These are phyloP conservation scores for Etheostoma cragini DNA, from an alignment of 2,113 vertebrate genomes.

Conservation along the genomic window DNA sequence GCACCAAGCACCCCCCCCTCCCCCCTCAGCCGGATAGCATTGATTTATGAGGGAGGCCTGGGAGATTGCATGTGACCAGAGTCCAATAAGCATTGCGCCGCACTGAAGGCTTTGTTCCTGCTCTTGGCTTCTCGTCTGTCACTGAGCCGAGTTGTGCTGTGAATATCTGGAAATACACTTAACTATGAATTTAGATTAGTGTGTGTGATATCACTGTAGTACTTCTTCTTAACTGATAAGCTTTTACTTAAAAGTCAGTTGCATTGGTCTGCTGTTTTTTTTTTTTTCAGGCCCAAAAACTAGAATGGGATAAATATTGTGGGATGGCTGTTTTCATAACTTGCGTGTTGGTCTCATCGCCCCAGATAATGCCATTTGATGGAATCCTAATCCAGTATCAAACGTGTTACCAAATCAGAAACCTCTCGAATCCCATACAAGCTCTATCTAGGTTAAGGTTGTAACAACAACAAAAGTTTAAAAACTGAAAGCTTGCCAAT, in stretches of 20 bases:
- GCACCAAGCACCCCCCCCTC: slow-evolving; percentile 34
- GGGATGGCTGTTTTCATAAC: background rate
- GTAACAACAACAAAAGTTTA: background rate
- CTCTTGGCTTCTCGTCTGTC: slow-evolving; percentile 29
- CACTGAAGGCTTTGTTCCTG: slow-evolving; percentile 39
- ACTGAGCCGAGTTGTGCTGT: slow-evolving; percentile 16
- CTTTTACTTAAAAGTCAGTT: slow-evolving; percentile 28
- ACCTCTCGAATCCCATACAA: background rate
- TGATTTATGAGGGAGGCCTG: slow-evolving; percentile 71
- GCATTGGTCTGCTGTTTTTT: background rate
- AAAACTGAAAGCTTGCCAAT: background rate
- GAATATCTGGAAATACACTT: slow-evolving; percentile 33
- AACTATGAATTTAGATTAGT: slow-evolving; percentile 41
- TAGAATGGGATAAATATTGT: background rate
- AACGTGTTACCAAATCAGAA: background rate
- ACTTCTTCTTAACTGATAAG: slow-evolving; percentile 17
- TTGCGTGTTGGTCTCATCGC: background rate
- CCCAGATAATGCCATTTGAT: background rate
- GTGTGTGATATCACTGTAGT: slow-evolving; percentile 36
- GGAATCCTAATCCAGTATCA: background rate
- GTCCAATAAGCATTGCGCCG: slow-evolving; percentile 32
- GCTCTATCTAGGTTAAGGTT: background rate
- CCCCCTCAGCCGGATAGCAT: slow-evolving; percentile 51
- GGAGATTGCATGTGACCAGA: slow-evolving; percentile 49
- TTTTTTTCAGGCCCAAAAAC: background rate